A percentile compares a stretch with the other conserved stretches of the same genome.
Evolutionary conservation across 2,888 invertebrate species (phyloP).

Genomic region (Magallana nippona): DNA sequence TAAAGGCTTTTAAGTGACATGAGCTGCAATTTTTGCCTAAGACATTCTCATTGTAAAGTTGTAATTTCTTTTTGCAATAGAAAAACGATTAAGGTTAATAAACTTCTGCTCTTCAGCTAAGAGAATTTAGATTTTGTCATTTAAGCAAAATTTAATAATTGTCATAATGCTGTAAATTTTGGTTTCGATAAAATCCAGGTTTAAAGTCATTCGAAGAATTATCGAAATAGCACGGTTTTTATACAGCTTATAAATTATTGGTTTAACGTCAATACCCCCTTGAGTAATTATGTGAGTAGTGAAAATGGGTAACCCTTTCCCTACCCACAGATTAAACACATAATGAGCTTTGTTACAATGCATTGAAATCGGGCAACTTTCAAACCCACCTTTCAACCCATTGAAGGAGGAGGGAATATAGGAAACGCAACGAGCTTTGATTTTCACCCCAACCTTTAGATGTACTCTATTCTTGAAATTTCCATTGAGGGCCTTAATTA

Average conservation of each 20-base stretch:
- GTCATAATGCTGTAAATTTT: too few relatives aligned
- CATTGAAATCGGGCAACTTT: slow-evolving; percentile 15
- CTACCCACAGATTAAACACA: background rate
- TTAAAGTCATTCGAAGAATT: too few relatives aligned
- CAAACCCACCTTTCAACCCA: slow-evolving; percentile 9
- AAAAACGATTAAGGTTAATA: too few relatives aligned
- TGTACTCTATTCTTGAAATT: slow-evolving; percentile 9
- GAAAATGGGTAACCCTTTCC: background rate
- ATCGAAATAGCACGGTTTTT: too few relatives aligned
- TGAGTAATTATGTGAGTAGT: background rate
- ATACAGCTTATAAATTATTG: too few relatives aligned
- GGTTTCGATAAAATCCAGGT: too few relatives aligned
- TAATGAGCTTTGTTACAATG: slow-evolving; percentile 10
- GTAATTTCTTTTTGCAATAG: too few relatives aligned
- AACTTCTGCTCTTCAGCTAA: too few relatives aligned
- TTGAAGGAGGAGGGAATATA: background rate
- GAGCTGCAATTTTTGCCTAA: background rate
- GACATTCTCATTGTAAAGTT: too few relatives aligned
- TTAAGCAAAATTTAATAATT: too few relatives aligned
- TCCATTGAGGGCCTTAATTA: slow-evolving; percentile 3
- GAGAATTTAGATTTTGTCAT: too few relatives aligned
- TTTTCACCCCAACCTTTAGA: background rate
- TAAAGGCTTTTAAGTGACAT: too few relatives aligned
- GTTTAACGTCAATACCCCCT: background rate
- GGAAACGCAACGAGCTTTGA: slow-evolving; percentile 11